These are phyloP conservation scores for Calidris pygmaea DNA, from an alignment of 2,113 vertebrate genomes.

Conservation along the genomic window DNA sequence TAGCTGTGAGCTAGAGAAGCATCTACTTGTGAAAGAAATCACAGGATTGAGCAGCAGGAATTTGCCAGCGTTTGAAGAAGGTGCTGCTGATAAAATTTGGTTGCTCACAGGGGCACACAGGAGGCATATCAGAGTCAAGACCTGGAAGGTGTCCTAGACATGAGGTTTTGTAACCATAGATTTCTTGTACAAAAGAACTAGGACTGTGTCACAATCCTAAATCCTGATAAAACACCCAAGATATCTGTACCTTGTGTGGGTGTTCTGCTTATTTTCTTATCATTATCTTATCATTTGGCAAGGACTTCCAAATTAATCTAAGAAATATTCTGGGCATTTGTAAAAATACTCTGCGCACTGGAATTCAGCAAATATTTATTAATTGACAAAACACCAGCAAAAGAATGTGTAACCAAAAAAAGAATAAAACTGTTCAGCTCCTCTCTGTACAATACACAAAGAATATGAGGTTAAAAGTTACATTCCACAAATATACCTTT, in stretches of 20 bases:
- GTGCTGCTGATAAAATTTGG: neutral
- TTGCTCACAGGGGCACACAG: accelerated
- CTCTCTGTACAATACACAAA: neutral
- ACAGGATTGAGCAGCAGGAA: neutral
- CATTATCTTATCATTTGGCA: slow-evolving; percentile 33
- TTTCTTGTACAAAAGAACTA: neutral
- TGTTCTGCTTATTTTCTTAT: slow-evolving; percentile 28
- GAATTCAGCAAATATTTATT: slow-evolving; percentile 61
- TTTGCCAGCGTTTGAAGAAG: neutral
- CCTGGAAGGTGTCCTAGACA: neutral
- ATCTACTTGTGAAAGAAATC: neutral
- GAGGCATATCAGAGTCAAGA: neutral
- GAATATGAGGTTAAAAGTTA: neutral
- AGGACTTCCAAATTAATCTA: slow-evolving; percentile 14
- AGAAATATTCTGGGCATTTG: slow-evolving; percentile 63
- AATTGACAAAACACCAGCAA: neutral
- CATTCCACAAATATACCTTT: slow-evolving; percentile 19
- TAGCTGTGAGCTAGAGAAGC: neutral
- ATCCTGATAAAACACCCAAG: neutral
- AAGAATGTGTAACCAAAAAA: slow-evolving; percentile 30
- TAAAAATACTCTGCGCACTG: neutral
- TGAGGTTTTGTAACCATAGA: neutral
- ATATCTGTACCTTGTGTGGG: neutral
- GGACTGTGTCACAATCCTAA: neutral
- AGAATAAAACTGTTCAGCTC: neutral